These are phyloP conservation scores for Dione vanillae DNA, from an alignment of 2,888 invertebrate species.

Conservation along the genomic window DNA sequence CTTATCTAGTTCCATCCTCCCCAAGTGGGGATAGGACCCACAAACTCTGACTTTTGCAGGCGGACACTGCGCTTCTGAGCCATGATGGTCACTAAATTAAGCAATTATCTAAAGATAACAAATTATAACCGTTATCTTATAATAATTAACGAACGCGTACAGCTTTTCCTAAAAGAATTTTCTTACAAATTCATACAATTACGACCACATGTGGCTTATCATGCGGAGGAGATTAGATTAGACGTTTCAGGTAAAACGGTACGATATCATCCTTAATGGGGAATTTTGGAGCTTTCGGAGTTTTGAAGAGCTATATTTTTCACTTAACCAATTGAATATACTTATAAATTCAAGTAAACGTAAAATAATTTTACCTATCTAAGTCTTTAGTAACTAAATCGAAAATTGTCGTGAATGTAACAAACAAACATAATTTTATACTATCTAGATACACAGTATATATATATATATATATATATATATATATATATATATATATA, in stretches of 20 bases:
- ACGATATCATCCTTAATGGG: not conserved
- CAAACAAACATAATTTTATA: too few relatives aligned
- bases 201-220: conserved; percentile 29
- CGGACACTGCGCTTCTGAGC: not conserved
- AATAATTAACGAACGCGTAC: not conserved
- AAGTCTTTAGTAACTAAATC: too few relatives aligned
- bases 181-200: conserved; percentile 24
- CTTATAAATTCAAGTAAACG: too few relatives aligned
- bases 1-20: too few relatives aligned
- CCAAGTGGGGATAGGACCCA: not conserved
- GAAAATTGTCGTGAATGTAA: too few relatives aligned
- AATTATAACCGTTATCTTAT: not conserved
- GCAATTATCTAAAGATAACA: not conserved
- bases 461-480: too few relatives aligned
- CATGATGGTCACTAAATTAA: not conserved
- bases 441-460: too few relatives aligned
- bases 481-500: too few relatives aligned
- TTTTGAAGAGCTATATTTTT: not conserved
- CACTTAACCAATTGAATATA: not conserved
- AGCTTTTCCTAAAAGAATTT: not conserved
- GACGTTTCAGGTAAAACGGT: conserved; percentile 10
- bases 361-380: too few relatives aligned
- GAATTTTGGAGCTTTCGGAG: not conserved
- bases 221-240: not conserved
- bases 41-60: not conserved